phyloP scores from a whole-genome alignment of 2,888 invertebrate species.

The Apeira syringaria region DNA sequence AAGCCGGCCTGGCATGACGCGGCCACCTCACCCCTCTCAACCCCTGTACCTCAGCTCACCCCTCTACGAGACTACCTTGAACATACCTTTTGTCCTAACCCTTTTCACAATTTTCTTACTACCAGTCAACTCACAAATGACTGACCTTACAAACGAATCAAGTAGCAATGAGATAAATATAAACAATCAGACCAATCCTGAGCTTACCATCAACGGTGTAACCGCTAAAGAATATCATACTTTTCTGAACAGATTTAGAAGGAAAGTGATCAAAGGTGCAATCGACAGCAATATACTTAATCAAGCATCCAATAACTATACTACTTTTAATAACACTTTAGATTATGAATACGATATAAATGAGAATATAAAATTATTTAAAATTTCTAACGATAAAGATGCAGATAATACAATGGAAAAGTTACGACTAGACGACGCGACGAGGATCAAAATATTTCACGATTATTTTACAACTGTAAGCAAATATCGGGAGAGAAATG shows the following conservation, averaged over 20 bases:
- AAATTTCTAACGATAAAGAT: constrained; percentile 15
- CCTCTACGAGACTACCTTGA: constrained; percentile 62
- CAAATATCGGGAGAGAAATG: constrained; percentile 39
- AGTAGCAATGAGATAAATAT: background rate
- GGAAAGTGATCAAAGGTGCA: constrained; percentile 29
- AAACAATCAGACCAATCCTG: constrained; percentile 19
- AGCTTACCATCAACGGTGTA: constrained; percentile 33
- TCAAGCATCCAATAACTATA: background rate
- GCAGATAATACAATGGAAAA: constrained; percentile 61
- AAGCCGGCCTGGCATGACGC: constrained; percentile 76
- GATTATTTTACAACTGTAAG: constrained; percentile 71
- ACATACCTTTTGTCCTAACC: constrained; percentile 49
- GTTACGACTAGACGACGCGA: constrained; percentile 62
- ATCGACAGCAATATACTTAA: constrained; percentile 4
- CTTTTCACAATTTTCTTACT: constrained; percentile 45
- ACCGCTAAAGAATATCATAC: constrained; percentile 54
- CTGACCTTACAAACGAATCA: constrained; percentile 24
- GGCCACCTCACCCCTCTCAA: constrained; percentile 49
- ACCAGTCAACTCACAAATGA: constrained; percentile 59
- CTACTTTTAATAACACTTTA: constrained; percentile 20
- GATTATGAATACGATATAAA: constrained; percentile 20
- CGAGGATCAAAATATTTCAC: constrained; percentile 63
- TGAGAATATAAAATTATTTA: constrained; percentile 8
- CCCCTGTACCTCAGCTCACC: constrained; percentile 52
- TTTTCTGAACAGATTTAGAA: constrained; percentile 59